Percentiles rank a stretch among this genome's conserved stretches.
phyloP scores from a whole-genome alignment of 2,888 invertebrate genomes.

The Lycocerus yunnanus region DNA sequence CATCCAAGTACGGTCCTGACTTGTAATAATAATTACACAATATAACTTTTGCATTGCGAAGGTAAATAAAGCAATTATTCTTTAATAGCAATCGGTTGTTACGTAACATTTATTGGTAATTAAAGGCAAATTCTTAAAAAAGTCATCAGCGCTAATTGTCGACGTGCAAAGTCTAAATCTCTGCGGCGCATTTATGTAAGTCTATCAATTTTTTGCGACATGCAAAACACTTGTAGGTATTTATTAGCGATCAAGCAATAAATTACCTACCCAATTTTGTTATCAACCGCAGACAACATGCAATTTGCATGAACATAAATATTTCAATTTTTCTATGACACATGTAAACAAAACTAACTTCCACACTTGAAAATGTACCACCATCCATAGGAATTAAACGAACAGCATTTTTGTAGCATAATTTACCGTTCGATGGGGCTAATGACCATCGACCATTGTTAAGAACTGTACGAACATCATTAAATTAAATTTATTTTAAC shows the following conservation, averaged over 20 bases:
- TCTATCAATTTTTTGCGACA: not conserved
- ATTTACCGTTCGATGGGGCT: constrained; percentile 28
- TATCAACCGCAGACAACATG: not conserved
- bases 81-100: not conserved
- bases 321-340: not conserved
- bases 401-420: not conserved
- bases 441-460: constrained; percentile 31
- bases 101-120: not conserved
- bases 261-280: not conserved
- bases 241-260: not conserved
- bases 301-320: not conserved
- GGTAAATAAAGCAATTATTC: not conserved
- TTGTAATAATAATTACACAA: not conserved
- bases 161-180: not conserved
- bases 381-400: not conserved
- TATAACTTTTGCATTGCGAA: not conserved
- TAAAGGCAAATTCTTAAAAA: not conserved
- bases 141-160: not conserved
- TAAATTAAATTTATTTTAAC: not conserved
- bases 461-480: constrained; percentile 19
- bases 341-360: not conserved
- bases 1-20: not conserved
- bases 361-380: not conserved
- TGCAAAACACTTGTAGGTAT: not conserved
- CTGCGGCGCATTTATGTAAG: not conserved